Percentiles rank a stretch among this genome's conserved stretches.
phyloP scores from a whole-genome alignment of 2,888 invertebrate species.

The Amphipyra berbera region DNA sequence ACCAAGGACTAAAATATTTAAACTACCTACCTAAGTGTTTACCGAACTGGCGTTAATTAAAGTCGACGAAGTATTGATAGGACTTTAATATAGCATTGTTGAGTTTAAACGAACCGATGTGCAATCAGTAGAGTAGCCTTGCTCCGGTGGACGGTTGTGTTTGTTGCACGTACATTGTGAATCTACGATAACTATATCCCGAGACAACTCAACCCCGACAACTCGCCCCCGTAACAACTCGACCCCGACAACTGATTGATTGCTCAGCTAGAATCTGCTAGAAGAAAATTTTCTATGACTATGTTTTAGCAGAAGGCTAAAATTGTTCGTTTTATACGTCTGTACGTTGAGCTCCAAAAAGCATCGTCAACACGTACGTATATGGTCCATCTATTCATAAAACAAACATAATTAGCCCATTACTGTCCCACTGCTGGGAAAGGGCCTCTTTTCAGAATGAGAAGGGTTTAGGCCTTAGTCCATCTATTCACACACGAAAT shows the following conservation, averaged over 20 bases:
- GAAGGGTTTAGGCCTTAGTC: no score
- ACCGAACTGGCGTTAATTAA: constrained; percentile 16
- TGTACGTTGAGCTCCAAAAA: neutral
- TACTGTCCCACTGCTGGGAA: no score
- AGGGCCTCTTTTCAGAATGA: neutral
- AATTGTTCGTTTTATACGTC: neutral
- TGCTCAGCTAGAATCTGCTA: neutral
- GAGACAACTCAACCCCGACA: no score
- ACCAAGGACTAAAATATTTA: neutral
- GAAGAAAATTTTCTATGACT: neutral
- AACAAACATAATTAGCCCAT: no score
- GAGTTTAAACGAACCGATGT: constrained; percentile 5
- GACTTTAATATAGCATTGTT: constrained; percentile 16
- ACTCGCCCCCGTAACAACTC: no score
- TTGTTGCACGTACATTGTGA: no score
- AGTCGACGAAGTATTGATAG: neutral
- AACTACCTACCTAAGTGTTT: no score
- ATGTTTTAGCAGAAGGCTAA: no score
- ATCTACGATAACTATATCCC: no score
- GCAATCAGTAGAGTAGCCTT: neutral
- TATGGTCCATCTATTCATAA: no score
- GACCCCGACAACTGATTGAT: no score
- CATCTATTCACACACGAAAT: no score
- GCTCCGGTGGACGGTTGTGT: neutral
- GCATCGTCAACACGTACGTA: neutral